A percentile compares a stretch with the other conserved stretches of the same genome.
phyloP scores from a whole-genome alignment of 2,888 invertebrate genomes.

The Caenorhabditis sp. region DNA sequence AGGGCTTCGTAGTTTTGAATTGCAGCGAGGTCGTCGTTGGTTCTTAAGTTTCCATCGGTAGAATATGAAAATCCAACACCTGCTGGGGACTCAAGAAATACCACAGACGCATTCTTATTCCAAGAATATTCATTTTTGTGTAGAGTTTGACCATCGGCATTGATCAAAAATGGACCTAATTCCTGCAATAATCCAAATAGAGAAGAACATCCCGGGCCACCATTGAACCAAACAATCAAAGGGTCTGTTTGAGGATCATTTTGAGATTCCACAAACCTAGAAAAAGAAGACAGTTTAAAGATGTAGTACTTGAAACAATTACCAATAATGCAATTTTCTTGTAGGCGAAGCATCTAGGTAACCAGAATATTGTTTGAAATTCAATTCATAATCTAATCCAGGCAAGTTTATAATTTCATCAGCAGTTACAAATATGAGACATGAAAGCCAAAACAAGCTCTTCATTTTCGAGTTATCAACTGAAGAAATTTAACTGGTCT shows the following conservation, averaged over 20 bases:
- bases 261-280: constrained; percentile 69
- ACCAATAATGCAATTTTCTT: constrained; percentile 73
- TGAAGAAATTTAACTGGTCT: too few relatives aligned
- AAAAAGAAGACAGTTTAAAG: constrained; percentile 10
- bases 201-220: constrained; percentile 74
- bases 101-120: constrained; percentile 73
- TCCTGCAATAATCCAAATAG: constrained; percentile 73
- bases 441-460: too few relatives aligned
- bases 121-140: constrained; percentile 69
- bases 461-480: too few relatives aligned
- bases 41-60: constrained; percentile 72
- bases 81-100: constrained; percentile 75
- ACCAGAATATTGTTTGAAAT: constrained; percentile 69
- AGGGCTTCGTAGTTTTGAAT: constrained; percentile 74
- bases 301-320: constrained; percentile 26
- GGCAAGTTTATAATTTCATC: constrained; percentile 64
- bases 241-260: constrained; percentile 61
- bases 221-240: constrained; percentile 69
- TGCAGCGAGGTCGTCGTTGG: constrained; percentile 71
- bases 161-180: constrained; percentile 73
- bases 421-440: too few relatives aligned
- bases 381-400: constrained; percentile 60
- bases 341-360: constrained; percentile 71
- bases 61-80: constrained; percentile 75
- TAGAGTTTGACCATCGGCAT: constrained; percentile 65